Conservation (phyloP, 2,888 invertebrate species). For the Synergus gifuensis region DNA sequence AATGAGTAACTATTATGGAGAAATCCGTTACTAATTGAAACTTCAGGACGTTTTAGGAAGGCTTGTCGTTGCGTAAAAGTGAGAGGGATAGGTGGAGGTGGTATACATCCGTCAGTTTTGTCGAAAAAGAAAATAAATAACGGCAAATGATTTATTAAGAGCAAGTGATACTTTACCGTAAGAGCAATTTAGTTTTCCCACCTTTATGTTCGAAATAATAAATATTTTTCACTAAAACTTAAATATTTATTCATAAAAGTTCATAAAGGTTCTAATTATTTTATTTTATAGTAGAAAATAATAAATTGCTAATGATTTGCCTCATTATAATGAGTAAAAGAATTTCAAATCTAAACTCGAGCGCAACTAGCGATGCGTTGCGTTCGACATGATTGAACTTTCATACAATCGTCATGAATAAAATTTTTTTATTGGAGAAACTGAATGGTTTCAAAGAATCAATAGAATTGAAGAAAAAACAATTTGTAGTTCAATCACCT, state of each 20-base stretch:
- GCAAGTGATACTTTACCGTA: no score
- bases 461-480: constrained; percentile 11
- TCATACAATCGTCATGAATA: constrained; percentile 20
- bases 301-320: not conserved
- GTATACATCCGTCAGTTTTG: constrained; percentile 9
- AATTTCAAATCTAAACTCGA: not conserved
- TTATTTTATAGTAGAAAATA: not conserved
- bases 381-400: constrained; percentile 28
- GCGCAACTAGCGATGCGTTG: not conserved
- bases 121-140: not conserved
- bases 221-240: no score
- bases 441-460: constrained; percentile 31
- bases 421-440: constrained; percentile 15
- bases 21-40: constrained; percentile 38
- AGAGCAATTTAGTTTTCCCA: no score
- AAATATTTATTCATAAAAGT: not conserved
- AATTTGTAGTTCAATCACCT: not conserved
- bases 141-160: not conserved
- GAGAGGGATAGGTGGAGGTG: not conserved
- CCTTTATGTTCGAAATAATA: no score
- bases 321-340: not conserved
- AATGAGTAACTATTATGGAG: constrained; percentile 21
- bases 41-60: constrained; percentile 26
- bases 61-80: constrained; percentile 28
- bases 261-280: not conserved